phyloP scores from a whole-genome alignment of 2,888 invertebrate species.

The Cancer borealis region DNA sequence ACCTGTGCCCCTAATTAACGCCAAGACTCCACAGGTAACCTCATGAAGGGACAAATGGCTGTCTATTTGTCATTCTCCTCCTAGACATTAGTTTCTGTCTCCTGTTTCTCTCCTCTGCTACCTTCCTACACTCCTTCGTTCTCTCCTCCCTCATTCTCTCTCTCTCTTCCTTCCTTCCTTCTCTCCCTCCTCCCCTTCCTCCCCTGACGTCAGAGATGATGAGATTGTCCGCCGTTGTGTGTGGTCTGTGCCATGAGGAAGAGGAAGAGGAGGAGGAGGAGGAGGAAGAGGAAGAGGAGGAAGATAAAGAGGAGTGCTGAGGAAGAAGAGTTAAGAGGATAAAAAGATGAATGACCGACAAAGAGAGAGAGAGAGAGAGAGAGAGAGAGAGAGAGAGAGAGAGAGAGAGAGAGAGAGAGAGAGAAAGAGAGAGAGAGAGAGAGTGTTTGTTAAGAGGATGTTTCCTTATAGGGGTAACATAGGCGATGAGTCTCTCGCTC shows the following conservation, averaged over 20 bases:
- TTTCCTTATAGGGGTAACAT: conserved; percentile 2
- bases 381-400: conserved; percentile 28
- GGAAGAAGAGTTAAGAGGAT: background rate
- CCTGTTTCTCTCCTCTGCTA: background rate
- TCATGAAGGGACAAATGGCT: background rate
- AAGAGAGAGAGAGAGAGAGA: conserved; percentile 30
- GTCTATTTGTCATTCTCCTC: background rate
- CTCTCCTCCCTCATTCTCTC: background rate
- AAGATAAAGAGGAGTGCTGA: background rate
- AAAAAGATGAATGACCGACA: background rate
- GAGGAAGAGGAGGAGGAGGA: background rate
- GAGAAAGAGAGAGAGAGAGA: background rate
- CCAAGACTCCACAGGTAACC: conserved; percentile 18
- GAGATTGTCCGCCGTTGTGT: background rate
- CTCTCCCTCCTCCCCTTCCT: background rate
- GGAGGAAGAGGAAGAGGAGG: background rate
- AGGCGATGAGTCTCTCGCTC: conserved; percentile 12
- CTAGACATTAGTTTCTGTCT: background rate
- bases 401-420: background rate
- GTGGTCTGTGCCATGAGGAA: conserved; percentile 16
- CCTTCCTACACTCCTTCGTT: background rate
- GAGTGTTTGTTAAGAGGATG: background rate
- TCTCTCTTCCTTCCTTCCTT: background rate
- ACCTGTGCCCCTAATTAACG: conserved; percentile 11
- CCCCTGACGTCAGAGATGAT: background rate